Evolutionary conservation across 2,888 invertebrate genomes (phyloP).

Genomic region (Drosophila demipolita): DNA sequence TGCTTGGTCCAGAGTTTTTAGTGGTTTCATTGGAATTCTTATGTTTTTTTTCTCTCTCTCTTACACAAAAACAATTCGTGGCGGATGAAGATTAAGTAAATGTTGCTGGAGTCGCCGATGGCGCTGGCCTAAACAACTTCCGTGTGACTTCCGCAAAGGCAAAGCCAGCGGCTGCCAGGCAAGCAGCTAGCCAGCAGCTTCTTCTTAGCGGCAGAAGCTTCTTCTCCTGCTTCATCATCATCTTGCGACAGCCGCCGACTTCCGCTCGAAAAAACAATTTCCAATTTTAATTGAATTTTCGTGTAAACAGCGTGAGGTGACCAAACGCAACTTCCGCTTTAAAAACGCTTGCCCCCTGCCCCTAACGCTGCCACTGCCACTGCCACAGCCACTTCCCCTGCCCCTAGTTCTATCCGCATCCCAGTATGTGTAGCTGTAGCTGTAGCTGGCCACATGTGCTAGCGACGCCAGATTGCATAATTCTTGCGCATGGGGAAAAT

Average conservation of each 20-base stretch:
- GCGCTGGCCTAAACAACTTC: constrained; percentile 76
- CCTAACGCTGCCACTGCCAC: background rate
- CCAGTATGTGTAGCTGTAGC: constrained; percentile 36
- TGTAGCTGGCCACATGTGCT: constrained; percentile 60
- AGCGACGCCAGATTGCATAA: constrained; percentile 75
- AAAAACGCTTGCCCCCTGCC: background rate
- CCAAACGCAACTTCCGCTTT: constrained; percentile 59
- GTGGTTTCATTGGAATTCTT: constrained; percentile 66
- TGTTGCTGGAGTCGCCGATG: constrained; percentile 19
- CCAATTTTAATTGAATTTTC: constrained; percentile 77
- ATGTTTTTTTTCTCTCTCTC: background rate
- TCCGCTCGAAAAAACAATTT: constrained; percentile 59
- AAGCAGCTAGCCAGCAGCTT: too few relatives aligned
- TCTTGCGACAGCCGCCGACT: constrained; percentile 42
- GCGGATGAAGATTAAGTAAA: constrained; percentile 52
- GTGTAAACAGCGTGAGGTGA: constrained; percentile 69
- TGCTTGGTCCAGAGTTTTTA: constrained; percentile 16
- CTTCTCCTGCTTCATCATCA: constrained; percentile 1
- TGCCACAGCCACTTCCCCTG: background rate
- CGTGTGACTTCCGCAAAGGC: constrained; percentile 74
- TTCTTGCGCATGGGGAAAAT: constrained; percentile 46
- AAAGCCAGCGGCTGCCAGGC: constrained; percentile 16
- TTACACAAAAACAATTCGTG: constrained; percentile 34
- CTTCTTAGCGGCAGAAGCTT: constrained; percentile 23
- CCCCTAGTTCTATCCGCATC: background rate